These are phyloP conservation scores for Auanema freiburgensis DNA, from an alignment of 2,888 invertebrate species.

Conservation along the genomic window DNA sequence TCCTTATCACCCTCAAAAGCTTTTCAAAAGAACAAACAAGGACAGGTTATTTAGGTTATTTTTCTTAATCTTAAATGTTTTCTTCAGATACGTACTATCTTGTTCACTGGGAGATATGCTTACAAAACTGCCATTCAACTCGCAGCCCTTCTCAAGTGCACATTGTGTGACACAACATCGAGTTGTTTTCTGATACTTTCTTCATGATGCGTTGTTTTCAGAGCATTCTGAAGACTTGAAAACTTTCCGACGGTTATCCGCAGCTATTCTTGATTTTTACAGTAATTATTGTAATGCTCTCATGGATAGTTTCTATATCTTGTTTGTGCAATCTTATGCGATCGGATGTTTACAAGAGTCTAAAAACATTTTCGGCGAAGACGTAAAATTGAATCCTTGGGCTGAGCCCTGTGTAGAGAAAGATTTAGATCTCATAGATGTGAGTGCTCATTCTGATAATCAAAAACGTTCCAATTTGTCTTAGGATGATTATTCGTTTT, in stretches of 20 bases:
- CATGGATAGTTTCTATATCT: not conserved
- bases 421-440: constrained; percentile 8
- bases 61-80: not conserved
- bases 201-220: not conserved
- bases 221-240: not conserved
- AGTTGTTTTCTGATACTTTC: constrained; percentile 15
- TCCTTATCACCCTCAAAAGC: no score
- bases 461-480: no score
- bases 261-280: constrained; percentile 11
- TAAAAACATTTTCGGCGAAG: constrained; percentile 15
- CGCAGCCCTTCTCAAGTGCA: constrained; percentile 24
- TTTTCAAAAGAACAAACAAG: no score
- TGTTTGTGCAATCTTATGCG: constrained; percentile 8
- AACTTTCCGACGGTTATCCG: constrained; percentile 10
- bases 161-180: constrained; percentile 19
- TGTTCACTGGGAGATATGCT: not conserved
- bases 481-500: constrained; percentile 18
- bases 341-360: not conserved
- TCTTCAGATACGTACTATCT: constrained; percentile 9
- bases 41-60: no score
- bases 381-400: constrained; percentile 16
- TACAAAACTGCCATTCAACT: constrained; percentile 21
- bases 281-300: not conserved
- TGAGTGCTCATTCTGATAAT: not conserved
- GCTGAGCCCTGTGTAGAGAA: constrained; percentile 4